A percentile compares a stretch with the other conserved stretches of the same genome.
Conservation (phyloP, 2,888 invertebrate genomes). For the Agonopterix arenella region DNA sequence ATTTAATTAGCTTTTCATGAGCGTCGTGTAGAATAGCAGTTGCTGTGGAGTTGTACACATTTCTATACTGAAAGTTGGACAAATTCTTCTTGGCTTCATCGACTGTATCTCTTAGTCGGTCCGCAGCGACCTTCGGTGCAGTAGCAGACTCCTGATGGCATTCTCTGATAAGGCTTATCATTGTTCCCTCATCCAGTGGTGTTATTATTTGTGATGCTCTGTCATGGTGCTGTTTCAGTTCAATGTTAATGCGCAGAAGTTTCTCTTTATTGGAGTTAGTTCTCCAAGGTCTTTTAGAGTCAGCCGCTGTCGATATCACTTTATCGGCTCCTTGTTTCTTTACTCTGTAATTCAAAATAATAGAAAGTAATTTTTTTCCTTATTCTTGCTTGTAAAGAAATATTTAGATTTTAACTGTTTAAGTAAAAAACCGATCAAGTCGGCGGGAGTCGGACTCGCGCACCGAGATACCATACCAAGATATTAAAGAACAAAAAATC, state of each 20-base stretch:
- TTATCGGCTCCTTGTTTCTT: constrained; percentile 26
- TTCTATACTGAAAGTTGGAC: constrained; percentile 58
- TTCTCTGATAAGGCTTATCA: constrained; percentile 42
- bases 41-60: constrained; percentile 51
- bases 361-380: neutral
- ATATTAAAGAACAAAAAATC: no score
- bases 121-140: constrained; percentile 26
- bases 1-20: constrained; percentile 17
- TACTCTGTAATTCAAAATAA: constrained; percentile 24
- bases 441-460: no score
- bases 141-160: constrained; percentile 33
- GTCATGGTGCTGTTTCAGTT: constrained; percentile 52
- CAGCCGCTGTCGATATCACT: constrained; percentile 19
- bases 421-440: no score
- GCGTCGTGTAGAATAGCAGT: constrained; percentile 45
- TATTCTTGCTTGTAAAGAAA: neutral
- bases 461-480: no score
- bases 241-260: constrained; percentile 50
- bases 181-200: constrained; percentile 42
- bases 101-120: constrained; percentile 44
- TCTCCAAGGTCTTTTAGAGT: constrained; percentile 61
- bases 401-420: neutral
- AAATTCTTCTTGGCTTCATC: constrained; percentile 51
- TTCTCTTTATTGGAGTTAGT: constrained; percentile 56
- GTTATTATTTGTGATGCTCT: constrained; percentile 32